Evolutionary conservation across 1,140 invertebrate species (phyloP).

Genomic region (Ceratina japonica): DNA sequence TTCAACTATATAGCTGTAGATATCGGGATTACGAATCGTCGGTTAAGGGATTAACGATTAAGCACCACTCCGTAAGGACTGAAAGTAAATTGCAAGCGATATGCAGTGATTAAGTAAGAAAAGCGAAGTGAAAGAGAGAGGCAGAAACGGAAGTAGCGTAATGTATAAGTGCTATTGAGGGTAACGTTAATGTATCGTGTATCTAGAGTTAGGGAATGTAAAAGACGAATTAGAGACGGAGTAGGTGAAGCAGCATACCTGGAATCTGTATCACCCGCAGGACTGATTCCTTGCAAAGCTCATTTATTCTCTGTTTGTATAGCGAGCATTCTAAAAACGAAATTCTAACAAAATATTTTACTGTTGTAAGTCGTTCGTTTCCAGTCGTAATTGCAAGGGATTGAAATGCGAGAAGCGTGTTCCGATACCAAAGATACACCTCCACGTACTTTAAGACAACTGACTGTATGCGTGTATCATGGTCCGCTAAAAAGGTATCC

Average conservation of each 20-base stretch:
- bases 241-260: neutral
- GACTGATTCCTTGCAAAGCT: conserved; percentile 2
- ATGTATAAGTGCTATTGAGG: conserved; percentile 22
- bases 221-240: conserved; percentile 21
- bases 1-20: neutral
- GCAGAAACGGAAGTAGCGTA: too few relatives aligned
- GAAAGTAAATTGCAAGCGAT: conserved; percentile 40
- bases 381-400: neutral
- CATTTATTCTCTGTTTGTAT: neutral
- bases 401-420: conserved; percentile 9
- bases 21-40: neutral
- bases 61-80: conserved; percentile 31
- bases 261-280: conserved; percentile 1
- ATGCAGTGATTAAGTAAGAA: conserved; percentile 3
- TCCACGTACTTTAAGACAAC: conserved; percentile 7
- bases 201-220: conserved; percentile 24
- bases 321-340: neutral
- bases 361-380: neutral
- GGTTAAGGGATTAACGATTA: conserved; percentile 7
- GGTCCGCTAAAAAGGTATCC: conserved; percentile 17
- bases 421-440: neutral
- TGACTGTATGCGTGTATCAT: conserved; percentile 27
- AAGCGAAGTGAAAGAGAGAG: neutral
- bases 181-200: conserved; percentile 26
- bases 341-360: neutral